phyloP scores from a whole-genome alignment of 2,113 vertebrate genomes.

The Craseonycteris thonglongyai region DNA sequence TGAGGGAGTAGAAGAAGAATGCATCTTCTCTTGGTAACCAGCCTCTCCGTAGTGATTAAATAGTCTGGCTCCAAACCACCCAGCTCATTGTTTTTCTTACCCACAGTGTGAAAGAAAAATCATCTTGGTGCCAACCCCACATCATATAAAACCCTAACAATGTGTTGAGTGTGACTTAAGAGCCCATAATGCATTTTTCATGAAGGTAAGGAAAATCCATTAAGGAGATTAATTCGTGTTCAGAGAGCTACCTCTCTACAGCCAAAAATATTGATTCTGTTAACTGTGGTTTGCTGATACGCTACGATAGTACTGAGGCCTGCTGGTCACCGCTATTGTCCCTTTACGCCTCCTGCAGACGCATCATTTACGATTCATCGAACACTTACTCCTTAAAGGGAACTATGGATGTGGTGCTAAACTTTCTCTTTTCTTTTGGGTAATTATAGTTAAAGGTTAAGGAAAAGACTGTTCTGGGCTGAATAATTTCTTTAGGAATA shows the following conservation, averaged over 20 bases:
- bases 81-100: constrained; percentile 34
- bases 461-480: background rate
- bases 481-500: background rate
- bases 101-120: constrained; percentile 35
- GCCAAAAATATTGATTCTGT: constrained; percentile 34
- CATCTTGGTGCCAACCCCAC: background rate
- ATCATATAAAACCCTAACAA: constrained; percentile 8
- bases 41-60: constrained; percentile 45
- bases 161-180: constrained; percentile 26
- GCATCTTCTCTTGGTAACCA: background rate
- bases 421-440: background rate
- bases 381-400: constrained; percentile 14
- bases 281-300: constrained; percentile 24
- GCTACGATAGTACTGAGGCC: background rate
- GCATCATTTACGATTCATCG: background rate
- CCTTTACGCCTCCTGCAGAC: background rate
- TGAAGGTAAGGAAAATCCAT: constrained; percentile 67
- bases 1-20: background rate
- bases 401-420: constrained; percentile 6
- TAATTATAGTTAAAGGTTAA: constrained; percentile 41
- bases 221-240: constrained; percentile 64
- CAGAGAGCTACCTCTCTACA: background rate
- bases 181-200: constrained; percentile 23
- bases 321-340: background rate
- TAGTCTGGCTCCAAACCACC: background rate